Base-by-base conservation (phyloP, 30 jellyfish, hydroid and myxozoan genomes). In the Mastigias papua region DNA sequence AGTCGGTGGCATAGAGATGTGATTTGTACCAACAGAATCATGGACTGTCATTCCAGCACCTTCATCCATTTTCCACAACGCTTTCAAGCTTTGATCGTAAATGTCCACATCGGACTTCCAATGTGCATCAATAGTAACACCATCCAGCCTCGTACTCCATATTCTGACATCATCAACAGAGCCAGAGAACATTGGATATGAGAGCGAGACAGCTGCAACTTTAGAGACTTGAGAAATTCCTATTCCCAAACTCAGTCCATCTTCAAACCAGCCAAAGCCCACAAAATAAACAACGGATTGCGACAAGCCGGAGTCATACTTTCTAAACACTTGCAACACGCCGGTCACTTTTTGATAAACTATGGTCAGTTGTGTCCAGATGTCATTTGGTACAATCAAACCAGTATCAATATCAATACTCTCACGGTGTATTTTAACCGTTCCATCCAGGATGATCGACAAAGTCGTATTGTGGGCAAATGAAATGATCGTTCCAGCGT, bases 31-130 rank as follows among this genome's bases (percentile, higher is more conserved):
- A 9, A 74, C 60, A 25, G 80, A 63, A 51, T 86, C 94, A 28
- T 86, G 88, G 17, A 51, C 29, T 17, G 64, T 61, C 0, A 64
- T 33, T 26, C 94, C 94, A 0, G 85, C 23, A 1, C 94, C 94
- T 86, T 86, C 94, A 66, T 86, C 89, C 88, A 86, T 73, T 21
- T 73, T 86, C 94, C 94, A 86, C 0, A 30, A 66, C 8, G 94
- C 94, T 68, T 73, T 76, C 48, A 86, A 49, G 26, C 77, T 76
- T 16, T 25, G 67, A 1, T 42, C 74, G 27, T 34, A 57, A 6
- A 27, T 22, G 19, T 20, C 69, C 62, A 86, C 34, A 69, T 76
- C 84, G 6, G 46, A 19, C 63, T 37, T 64, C 88, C 89, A 74
- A 37, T 76, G 58, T 11, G 84, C 84, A 37, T 76, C 89, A n/a